Base-by-base conservation (phyloP, 1,140 invertebrate species). In the Meloidogyne hapla region DNA sequence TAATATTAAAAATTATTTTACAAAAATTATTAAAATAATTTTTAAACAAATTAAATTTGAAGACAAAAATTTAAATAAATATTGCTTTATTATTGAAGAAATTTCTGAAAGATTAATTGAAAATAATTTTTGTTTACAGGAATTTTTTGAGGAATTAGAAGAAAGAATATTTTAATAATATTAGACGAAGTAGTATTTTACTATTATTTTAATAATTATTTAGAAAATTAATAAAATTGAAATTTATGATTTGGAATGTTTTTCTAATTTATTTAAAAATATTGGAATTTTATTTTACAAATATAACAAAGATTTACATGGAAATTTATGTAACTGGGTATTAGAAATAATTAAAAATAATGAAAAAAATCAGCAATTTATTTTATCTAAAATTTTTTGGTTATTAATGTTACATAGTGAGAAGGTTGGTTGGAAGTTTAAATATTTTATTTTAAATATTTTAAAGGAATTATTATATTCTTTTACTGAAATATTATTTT, bases 1-100 rank as follows among this genome's bases (percentile, higher is more conserved):
- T 56, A n/a, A 56, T 56, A 56, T 56, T 15, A 56, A 56, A 56
- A 56, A 56, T 56, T n/a, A 56, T 56, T n/a, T 56, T n/a, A 56
- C 18, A 56, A 15, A n/a, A 56, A 56, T 56, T 56, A 56, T 56
- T 56, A 6, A n/a, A 56, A n/a, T n/a, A n/a, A 56, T 56, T 56
- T n/a, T 56, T 56, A 1, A n/a, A 56, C 18, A 56, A 56, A 56
- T n/a, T n/a, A 56, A n/a, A 5, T 21, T n/a, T n/a, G 48, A 56
- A 56, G 1, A 56, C 6, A 56, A n/a, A n/a, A 56, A n/a, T 56
- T n/a, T n/a, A n/a, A 56, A 56, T 56, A 48, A 48, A 48, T 48
- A 48, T 48, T 56, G 48, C 18, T 5, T 21, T n/a, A 8, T n/a
- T 56, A 56, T 56, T 21, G n/a, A 56, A n/a, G 48, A 56, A 56